These are phyloP conservation scores for Drosophila tanythrix DNA, from an alignment of 2,888 invertebrate species.

Conservation along the genomic window DNA sequence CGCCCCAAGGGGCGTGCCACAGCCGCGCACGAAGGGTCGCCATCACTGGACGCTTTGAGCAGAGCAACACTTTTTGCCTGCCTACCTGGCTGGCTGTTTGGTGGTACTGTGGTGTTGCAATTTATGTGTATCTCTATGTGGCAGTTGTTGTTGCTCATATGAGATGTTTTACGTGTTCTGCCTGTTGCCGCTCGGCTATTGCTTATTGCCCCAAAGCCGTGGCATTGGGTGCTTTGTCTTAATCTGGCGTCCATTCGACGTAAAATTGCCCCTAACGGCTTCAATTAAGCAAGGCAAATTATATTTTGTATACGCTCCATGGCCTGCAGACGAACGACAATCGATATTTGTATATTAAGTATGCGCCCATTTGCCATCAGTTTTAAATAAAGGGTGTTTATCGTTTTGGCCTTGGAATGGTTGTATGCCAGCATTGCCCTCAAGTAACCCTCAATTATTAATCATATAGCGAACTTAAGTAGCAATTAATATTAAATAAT, in stretches of 20 bases:
- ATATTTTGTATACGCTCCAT: constrained; percentile 31
- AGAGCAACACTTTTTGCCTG: constrained; percentile 20
- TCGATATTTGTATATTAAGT: constrained; percentile 27
- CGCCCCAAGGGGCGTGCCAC: constrained; percentile 1
- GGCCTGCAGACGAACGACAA: constrained; percentile 8
- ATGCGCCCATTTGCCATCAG: background rate
- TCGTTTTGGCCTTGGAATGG: background rate
- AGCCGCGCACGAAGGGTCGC: background rate
- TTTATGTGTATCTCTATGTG: constrained; percentile 48
- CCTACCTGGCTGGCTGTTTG: constrained; percentile 3
- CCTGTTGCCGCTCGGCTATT: constrained; percentile 19
- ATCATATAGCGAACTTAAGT: background rate
- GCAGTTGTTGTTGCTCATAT: constrained; percentile 36
- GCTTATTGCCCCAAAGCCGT: constrained; percentile 29
- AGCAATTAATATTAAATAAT: background rate
- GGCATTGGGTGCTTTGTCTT: constrained; percentile 70
- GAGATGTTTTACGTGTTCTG: constrained; percentile 24
- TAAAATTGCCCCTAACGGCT: constrained; percentile 62
- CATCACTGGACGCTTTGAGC: background rate
- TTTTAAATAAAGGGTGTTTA: background rate
- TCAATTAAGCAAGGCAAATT: constrained; percentile 63
- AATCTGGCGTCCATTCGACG: constrained; percentile 63
- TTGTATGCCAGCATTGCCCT: background rate
- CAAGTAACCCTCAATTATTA: background rate
- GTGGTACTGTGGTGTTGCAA: constrained; percentile 42